These are phyloP conservation scores for Neoscelio sp. DNA, from an alignment of 2,888 invertebrate species.

Conservation along the genomic window DNA sequence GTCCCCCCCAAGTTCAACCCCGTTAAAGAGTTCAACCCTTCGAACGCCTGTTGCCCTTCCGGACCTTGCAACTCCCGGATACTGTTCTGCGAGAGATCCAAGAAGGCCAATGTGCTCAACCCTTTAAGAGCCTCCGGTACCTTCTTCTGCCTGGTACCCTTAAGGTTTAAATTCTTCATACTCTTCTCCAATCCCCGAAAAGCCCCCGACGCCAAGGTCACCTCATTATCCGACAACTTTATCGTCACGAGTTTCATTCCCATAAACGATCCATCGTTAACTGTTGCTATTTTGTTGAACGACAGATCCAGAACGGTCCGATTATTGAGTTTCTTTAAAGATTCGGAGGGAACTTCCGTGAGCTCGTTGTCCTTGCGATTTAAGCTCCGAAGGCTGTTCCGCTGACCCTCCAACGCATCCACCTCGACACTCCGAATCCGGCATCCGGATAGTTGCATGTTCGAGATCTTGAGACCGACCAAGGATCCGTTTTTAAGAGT, in stretches of 20 bases:
- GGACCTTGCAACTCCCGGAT: slow-evolving; percentile 91
- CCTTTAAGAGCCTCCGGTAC: slow-evolving; percentile 92
- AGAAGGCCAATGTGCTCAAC: slow-evolving; percentile 91
- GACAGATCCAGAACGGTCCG: slow-evolving; percentile 93
- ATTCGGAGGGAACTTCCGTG: slow-evolving; percentile 90
- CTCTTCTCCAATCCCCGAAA: slow-evolving; percentile 92
- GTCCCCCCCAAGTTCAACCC: slow-evolving; percentile 95
- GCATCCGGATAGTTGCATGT: slow-evolving; percentile 93
- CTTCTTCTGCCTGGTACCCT: slow-evolving; percentile 92
- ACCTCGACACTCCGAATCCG: slow-evolving; percentile 88
- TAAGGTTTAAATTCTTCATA: slow-evolving; percentile 94
- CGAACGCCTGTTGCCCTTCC: slow-evolving; percentile 88
- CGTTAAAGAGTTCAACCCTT: slow-evolving; percentile 91
- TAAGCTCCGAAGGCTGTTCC: slow-evolving; percentile 90
- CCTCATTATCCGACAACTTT: slow-evolving; percentile 94
- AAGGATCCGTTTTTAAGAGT: slow-evolving; percentile 88
- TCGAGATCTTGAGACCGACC: slow-evolving; percentile 89
- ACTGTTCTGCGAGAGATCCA: slow-evolving; percentile 95
- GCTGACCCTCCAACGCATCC: slow-evolving; percentile 93
- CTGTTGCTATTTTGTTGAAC: slow-evolving; percentile 89
- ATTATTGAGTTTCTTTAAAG: slow-evolving; percentile 87
- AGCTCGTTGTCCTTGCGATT: slow-evolving; percentile 94
- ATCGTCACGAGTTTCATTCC: slow-evolving; percentile 91
- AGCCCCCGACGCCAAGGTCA: slow-evolving; percentile 88
- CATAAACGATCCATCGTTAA: slow-evolving; percentile 91